Base-by-base conservation (phyloP, 2,113 vertebrate species). In the Muntiacus muntjak region DNA sequence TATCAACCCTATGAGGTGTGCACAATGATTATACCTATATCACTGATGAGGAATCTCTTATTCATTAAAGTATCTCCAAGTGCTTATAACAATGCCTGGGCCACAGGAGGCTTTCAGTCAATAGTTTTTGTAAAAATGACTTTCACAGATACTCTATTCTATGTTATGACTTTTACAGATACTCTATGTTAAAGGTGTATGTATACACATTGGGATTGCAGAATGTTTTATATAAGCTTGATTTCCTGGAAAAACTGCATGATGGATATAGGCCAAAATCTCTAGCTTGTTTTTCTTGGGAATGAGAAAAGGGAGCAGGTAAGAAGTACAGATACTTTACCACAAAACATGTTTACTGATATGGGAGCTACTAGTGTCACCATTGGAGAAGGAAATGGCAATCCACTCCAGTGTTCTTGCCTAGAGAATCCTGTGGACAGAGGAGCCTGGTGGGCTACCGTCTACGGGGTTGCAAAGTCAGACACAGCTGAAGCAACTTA, bases 141-240 rank as follows among this genome's bases (percentile, higher is more conserved):
- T 84, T 92, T 93, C 81, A 94, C 62, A 97, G 47, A 52, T 54
- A 36, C 21, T 83, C 52, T 94, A 55, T 89, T 40, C 40, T 40
- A 40, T 40, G 40, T 40, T 40, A 85, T 76, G 7, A 87, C 95
- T 84, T 92, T 93, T 84, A 94, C 62, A 97, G 47, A 52, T 54
- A 36, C 21, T 47, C 40, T 23, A 90, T 50, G 19, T 2, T 76
- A 71, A 58, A 50, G 33, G 8, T 88, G 14, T 85, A 60, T 50
- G 74, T 54, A 40, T 67, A 71, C 19, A 91, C 86, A 85, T 91
- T 85, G 97, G 67, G 45, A 7, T 26, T 54, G 16, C 4, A 91
- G 43, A 97, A 89, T n/a, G 7, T 96, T 93, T 30, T 94, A 82
- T 26, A 55, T 43, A 94, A 94, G 43, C 45, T 95, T 71, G 25